Percentiles rank a stretch among this genome's conserved stretches.
Evolutionary conservation across 2,888 invertebrate species (phyloP).

Genomic region (Lepidochitona cinerea): DNA sequence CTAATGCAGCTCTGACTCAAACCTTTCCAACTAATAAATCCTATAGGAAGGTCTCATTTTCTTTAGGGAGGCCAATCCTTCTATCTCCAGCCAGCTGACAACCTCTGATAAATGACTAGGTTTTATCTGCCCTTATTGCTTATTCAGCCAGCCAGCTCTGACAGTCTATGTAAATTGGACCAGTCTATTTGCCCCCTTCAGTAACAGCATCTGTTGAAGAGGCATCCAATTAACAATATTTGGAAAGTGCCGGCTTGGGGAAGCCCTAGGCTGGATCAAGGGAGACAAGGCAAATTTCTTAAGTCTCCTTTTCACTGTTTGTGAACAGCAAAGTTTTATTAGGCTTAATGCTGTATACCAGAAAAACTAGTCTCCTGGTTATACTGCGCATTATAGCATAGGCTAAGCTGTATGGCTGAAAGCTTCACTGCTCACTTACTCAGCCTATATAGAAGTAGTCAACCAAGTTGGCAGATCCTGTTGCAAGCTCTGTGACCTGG

Average conservation of each 20-base stretch:
- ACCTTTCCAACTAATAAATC: background rate
- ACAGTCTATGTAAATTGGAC: conserved; percentile 2
- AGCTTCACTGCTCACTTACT: background rate
- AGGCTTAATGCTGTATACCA: background rate
- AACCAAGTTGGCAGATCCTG: conserved; percentile 8
- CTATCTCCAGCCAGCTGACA: background rate
- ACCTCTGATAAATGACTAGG: background rate
- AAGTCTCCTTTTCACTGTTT: background rate
- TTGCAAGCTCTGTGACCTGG: conserved; percentile 7
- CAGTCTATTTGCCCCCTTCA: conserved; percentile 5
- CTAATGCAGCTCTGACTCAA: background rate
- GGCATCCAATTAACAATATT: conserved; percentile 5
- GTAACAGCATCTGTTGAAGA: background rate
- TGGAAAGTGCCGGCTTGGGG: background rate
- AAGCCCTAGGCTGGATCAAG: background rate
- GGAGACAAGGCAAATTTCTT: background rate
- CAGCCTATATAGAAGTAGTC: conserved; percentile 8
- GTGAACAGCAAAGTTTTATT: background rate
- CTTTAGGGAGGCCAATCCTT: background rate
- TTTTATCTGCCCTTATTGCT: conserved; percentile 9
- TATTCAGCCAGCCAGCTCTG: background rate
- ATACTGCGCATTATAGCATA: background rate
- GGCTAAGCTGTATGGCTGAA: background rate
- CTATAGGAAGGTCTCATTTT: background rate
- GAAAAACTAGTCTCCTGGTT: background rate